phyloP scores from a whole-genome alignment of 2,113 vertebrate genomes.

The Trochalopteron elliotii region DNA sequence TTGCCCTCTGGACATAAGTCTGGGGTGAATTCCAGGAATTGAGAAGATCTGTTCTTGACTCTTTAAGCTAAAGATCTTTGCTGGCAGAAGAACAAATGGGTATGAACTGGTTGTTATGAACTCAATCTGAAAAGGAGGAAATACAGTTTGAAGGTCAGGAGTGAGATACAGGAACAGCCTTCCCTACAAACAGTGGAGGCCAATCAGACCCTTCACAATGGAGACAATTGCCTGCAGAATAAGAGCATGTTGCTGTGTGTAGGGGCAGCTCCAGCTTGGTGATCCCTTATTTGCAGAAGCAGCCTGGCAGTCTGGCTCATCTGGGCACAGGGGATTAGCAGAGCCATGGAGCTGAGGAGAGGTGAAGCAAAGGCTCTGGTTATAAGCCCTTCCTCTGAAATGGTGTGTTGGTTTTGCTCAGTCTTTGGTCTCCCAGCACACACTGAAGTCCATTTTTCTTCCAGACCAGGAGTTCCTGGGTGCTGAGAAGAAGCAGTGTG shows the following conservation, averaged over 20 bases:
- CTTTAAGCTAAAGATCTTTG: not conserved
- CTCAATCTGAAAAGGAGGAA: not conserved
- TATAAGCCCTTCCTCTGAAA: not conserved
- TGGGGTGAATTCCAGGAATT: not conserved
- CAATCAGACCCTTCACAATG: not conserved
- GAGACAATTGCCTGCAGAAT: not conserved
- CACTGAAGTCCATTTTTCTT: not conserved
- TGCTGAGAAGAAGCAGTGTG: not conserved
- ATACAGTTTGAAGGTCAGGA: not conserved
- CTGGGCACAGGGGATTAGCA: not conserved
- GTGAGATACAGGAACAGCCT: not conserved
- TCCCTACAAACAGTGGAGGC: not conserved
- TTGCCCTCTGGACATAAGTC: not conserved
- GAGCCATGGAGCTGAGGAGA: not conserved
- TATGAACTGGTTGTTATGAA: not conserved
- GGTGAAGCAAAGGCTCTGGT: not conserved
- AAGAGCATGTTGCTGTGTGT: not conserved
- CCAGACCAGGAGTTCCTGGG: not conserved
- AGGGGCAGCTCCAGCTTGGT: not conserved
- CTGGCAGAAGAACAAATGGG: slow-evolving; percentile 9
- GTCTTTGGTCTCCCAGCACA: not conserved
- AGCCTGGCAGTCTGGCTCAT: not conserved
- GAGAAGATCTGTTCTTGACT: not conserved
- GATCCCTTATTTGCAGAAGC: not conserved
- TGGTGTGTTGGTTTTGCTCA: not conserved